phyloP scores from a whole-genome alignment of 1,140 invertebrate genomes.

The Nixonia krombeini region DNA sequence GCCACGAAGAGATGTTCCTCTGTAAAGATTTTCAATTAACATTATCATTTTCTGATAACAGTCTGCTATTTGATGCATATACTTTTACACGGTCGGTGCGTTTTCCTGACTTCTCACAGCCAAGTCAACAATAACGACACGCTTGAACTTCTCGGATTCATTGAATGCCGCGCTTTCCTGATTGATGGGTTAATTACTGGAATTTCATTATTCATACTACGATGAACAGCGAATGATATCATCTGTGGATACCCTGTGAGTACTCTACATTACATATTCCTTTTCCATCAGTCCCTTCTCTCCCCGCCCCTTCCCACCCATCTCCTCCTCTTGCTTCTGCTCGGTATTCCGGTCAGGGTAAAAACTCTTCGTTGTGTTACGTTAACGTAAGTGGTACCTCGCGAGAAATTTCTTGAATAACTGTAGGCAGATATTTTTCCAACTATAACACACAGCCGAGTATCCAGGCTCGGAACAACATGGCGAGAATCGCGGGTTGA shows the following conservation, averaged over 20 bases:
- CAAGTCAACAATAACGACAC: conserved; percentile 6
- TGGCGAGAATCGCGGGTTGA: too few species aligned
- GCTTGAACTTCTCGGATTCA: too few species aligned
- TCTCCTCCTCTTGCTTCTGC: conserved; percentile 4
- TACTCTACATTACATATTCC: conserved; percentile 12
- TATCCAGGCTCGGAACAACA: too few species aligned
- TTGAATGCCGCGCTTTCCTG: conserved; percentile 15
- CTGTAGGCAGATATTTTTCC: too few species aligned
- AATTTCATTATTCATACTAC: conserved; percentile 39
- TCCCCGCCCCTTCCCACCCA: too few species aligned
- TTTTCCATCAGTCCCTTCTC: conserved; percentile 21
- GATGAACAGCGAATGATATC: conserved; percentile 20
- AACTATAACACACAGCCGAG: too few species aligned
- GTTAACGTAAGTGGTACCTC: not conserved
- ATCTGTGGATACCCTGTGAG: conserved; percentile 16
- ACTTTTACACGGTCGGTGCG: too few species aligned
- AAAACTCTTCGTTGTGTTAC: conserved; percentile 5
- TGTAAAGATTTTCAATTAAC: too few species aligned
- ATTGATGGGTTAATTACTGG: conserved; percentile 25
- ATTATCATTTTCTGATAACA: too few species aligned
- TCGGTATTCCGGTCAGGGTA: conserved; percentile 27
- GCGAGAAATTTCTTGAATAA: not conserved
- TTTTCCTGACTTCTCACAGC: too few species aligned
- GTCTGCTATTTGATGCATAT: too few species aligned
- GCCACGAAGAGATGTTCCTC: too few species aligned